Evolutionary conservation across 1,140 invertebrate genomes (phyloP).

Genomic region (Euura saliciscinereae): DNA sequence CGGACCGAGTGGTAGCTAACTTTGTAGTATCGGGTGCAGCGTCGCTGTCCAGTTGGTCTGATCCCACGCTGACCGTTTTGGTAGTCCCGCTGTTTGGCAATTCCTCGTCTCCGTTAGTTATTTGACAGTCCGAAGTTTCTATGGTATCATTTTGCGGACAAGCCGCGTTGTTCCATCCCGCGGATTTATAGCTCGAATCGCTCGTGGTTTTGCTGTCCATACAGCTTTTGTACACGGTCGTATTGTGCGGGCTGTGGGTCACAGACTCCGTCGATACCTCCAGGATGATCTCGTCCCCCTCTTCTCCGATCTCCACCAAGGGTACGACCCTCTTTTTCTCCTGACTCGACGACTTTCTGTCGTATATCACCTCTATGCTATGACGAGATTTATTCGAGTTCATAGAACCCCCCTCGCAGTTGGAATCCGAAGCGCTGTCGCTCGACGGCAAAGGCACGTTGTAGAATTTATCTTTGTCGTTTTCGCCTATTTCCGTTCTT

Average conservation of each 20-base stretch:
- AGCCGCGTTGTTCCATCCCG: slow-evolving; percentile 24
- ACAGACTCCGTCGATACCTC: slow-evolving; percentile 40
- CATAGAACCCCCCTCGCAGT: background rate
- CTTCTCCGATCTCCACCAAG: slow-evolving; percentile 48
- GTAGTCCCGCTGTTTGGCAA: slow-evolving; percentile 28
- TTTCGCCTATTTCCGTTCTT: slow-evolving; percentile 3
- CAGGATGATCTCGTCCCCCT: slow-evolving; percentile 41
- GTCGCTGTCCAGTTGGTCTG: slow-evolving; percentile 22
- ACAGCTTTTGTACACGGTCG: slow-evolving; percentile 32
- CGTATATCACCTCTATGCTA: slow-evolving; percentile 49
- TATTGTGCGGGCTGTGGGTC: slow-evolving; percentile 23
- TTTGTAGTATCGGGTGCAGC: background rate
- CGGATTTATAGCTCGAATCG: slow-evolving; percentile 32
- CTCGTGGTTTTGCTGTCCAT: slow-evolving; percentile 27
- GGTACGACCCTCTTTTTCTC: slow-evolving; percentile 34
- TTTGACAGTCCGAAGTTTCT: slow-evolving; percentile 17
- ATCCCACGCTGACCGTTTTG: slow-evolving; percentile 21
- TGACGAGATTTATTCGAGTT: slow-evolving; percentile 27
- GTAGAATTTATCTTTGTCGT: background rate
- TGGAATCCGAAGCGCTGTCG: background rate
- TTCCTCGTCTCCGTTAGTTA: slow-evolving; percentile 31
- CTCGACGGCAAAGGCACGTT: slow-evolving; percentile 12
- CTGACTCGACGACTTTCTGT: slow-evolving; percentile 29
- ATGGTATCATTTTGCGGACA: slow-evolving; percentile 13
- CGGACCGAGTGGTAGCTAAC: slow-evolving; percentile 15